These are phyloP conservation scores for Hirtodrosophila trivittata DNA, from an alignment of 2,888 invertebrate genomes.

Conservation along the genomic window DNA sequence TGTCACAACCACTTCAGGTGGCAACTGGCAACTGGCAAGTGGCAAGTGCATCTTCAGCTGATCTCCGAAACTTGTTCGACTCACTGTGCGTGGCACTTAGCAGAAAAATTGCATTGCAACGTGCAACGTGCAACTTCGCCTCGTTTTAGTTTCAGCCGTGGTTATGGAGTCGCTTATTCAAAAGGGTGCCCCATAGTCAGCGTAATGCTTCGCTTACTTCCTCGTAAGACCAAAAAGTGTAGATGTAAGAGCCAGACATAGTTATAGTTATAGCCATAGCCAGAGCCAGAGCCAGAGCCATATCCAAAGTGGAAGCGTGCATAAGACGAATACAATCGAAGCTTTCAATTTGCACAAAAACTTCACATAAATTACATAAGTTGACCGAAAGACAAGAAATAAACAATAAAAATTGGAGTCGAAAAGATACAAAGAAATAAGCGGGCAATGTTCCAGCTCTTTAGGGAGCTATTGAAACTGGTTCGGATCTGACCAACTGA, in stretches of 20 bases:
- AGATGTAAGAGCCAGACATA: constrained; percentile 14
- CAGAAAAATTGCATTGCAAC: constrained; percentile 40
- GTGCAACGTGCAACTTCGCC: neutral
- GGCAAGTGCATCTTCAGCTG: constrained; percentile 17
- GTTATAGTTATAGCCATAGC: constrained; percentile 11
- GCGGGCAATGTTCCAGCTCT: constrained; percentile 19
- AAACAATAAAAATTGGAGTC: neutral
- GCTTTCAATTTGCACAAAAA: constrained; percentile 78
- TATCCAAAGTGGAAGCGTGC: constrained; percentile 1
- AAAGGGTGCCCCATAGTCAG: constrained; percentile 69
- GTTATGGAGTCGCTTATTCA: too few relatives aligned
- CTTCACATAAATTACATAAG: constrained; percentile 76
- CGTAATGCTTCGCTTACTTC: constrained; percentile 77
- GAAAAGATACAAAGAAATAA: constrained; percentile 7
- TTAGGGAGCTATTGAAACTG: constrained; percentile 50
- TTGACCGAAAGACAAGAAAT: constrained; percentile 41
- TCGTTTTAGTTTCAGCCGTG: constrained; percentile 43
- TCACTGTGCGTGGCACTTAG: constrained; percentile 50
- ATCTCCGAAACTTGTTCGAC: constrained; percentile 36
- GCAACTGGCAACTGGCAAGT: too few relatives aligned
- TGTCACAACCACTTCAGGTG: constrained; percentile 35
- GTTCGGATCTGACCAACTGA: constrained; percentile 64
- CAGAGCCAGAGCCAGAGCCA: constrained; percentile 4
- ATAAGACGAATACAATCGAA: constrained; percentile 45
- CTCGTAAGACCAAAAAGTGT: constrained; percentile 48